These are phyloP conservation scores for Samia ricini DNA, from an alignment of 1,140 invertebrate species.

Conservation along the genomic window DNA sequence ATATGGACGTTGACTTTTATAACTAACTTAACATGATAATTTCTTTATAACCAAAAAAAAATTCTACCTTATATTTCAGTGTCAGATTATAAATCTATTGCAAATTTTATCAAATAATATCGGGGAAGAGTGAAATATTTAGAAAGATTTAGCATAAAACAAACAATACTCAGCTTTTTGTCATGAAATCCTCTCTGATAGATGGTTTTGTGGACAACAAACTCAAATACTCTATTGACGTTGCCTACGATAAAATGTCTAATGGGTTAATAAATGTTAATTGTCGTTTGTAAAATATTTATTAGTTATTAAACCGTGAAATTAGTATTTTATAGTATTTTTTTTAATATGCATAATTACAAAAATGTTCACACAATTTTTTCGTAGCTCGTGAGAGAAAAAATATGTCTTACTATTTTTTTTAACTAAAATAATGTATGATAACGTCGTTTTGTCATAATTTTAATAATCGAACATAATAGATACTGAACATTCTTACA, in stretches of 20 bases:
- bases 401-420: conserved; percentile 6
- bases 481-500: not conserved
- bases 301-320: no score
- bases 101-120: conserved; percentile 4
- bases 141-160: conserved; percentile 29
- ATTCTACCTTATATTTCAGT: not conserved
- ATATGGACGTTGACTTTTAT: no score
- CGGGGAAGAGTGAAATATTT: conserved; percentile 19
- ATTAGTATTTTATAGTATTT: no score
- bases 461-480: not conserved
- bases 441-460: no score
- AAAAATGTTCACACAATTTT: no score
- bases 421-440: not conserved
- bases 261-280: not conserved
- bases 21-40: no score
- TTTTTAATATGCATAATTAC: no score
- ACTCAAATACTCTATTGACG: conserved; percentile 21
- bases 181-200: conserved; percentile 36
- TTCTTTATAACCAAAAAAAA: not conserved
- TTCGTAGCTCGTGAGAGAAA: no score
- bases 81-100: not conserved
- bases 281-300: not conserved
- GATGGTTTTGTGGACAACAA: conserved; percentile 26
- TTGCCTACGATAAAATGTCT: conserved; percentile 13
- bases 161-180: conserved; percentile 38